Evolutionary conservation across 1,140 invertebrate species (phyloP).

Genomic region (Tetramorium parvispinum): DNA sequence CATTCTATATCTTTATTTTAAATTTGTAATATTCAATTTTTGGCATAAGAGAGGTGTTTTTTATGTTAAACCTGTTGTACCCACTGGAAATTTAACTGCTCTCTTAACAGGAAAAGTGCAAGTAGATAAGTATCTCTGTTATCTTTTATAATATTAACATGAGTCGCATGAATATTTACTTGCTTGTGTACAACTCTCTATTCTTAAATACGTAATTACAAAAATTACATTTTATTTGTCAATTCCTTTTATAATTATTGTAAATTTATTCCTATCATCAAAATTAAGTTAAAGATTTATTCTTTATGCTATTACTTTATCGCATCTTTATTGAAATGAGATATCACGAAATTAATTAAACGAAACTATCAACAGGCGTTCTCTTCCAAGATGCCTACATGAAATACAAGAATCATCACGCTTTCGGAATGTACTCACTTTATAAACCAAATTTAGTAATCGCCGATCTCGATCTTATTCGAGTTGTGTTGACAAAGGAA

Average conservation of each 20-base stretch:
- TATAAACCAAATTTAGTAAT: not conserved
- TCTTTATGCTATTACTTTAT: too few species aligned
- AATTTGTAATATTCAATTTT: not conserved
- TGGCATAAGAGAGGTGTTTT: not conserved
- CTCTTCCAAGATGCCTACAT: not conserved
- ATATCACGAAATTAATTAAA: not conserved
- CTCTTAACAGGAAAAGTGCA: not conserved
- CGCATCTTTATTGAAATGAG: not conserved
- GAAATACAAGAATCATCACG: not conserved
- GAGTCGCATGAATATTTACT: not conserved
- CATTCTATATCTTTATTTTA: not conserved
- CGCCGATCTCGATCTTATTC: not conserved
- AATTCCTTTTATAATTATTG: too few species aligned
- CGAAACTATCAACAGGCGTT: not conserved
- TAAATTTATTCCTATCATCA: too few species aligned
- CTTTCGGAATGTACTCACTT: not conserved
- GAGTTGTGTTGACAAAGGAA: conserved; percentile 83
- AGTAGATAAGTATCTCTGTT: not conserved
- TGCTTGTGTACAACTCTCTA: not conserved
- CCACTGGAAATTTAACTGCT: not conserved
- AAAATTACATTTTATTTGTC: too few species aligned
- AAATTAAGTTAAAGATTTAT: too few species aligned
- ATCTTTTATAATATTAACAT: not conserved
- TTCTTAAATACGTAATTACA: too few species aligned
- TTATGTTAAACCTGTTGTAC: not conserved